Conservation (phyloP, 2,888 invertebrate genomes). For the Sialis lutaria region DNA sequence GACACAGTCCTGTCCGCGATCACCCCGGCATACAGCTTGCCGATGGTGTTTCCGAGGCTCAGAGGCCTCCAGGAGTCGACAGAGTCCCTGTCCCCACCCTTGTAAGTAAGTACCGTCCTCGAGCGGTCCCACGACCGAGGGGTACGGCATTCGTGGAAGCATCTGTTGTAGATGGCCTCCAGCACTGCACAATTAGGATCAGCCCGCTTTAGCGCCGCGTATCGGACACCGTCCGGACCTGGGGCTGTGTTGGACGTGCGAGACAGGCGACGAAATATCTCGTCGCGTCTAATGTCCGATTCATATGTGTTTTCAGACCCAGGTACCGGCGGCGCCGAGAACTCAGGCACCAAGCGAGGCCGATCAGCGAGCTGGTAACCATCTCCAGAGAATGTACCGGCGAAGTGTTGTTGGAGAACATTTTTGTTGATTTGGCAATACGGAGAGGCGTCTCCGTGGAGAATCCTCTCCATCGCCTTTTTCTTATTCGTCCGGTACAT, state of each 20-base stretch:
- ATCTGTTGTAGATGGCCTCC: not conserved
- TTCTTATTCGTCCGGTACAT: not conserved
- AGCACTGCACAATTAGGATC: not conserved
- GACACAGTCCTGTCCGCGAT: conserved; percentile 11
- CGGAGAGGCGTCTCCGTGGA: not conserved
- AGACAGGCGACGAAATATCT: not conserved
- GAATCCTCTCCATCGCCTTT: not conserved
- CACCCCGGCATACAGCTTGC: conserved; percentile 13
- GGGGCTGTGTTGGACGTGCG: not conserved
- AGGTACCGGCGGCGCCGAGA: not conserved
- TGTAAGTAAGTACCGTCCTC: conserved; percentile 5
- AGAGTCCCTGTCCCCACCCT: conserved; percentile 9
- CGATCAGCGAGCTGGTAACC: not conserved
- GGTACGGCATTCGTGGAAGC: conserved; percentile 1
- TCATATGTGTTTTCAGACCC: not conserved
- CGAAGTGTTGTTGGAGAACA: not conserved
- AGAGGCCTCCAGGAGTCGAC: conserved; percentile 17
- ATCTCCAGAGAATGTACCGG: not conserved
- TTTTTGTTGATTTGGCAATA: not conserved
- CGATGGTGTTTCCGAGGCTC: conserved; percentile 13
- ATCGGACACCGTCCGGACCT: no score
- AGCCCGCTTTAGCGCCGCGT: not conserved
- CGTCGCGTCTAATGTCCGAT: not conserved
- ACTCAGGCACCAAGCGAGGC: not conserved
- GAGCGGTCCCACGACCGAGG: conserved; percentile 1